Evolutionary conservation across 64 coral and sea anemone species (phyloP), one percentile per base, ranked within the genome.

Genomic region (Anthopleura sola): DNA sequence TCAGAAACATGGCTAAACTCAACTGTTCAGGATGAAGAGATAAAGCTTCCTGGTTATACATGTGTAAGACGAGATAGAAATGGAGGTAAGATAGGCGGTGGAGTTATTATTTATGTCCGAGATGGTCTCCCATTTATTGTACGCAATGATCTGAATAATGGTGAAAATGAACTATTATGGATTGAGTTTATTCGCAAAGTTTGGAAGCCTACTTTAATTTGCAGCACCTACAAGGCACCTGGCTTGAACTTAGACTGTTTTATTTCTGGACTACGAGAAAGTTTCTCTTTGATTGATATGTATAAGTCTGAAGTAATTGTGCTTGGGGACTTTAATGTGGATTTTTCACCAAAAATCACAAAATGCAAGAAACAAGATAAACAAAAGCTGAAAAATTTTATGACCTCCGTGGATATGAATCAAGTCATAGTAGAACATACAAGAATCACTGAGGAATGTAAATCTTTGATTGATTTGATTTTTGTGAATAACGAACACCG

Each of bases 151-250:
- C 32, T 91, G 17, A 31, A 86, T 18, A 83, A 55, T 80, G 46
- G 24, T 23, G 37, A 81, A 38, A 15, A 91, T 31, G 83, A 91
- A 46, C 86, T 74, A 66, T 85, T 91, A 86, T 91, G 89, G 83
- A 68, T 86, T 86, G 89, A 91, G 80, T 66, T 86, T 12, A 60
- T 40, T 18, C 75, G 89, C 23, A 29, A 24, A 34, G 80, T 86
- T 19, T 91, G 89, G 47, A 55, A 81, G 18, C 89, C 89, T 1
- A 91, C 89, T 37, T 23, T 91, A n/a, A 91, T 91, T 23, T 91
- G 89, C 12, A 80, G 89, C 68, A 75, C 89, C 13, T 91, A 91
- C 60, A 91, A 83, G 81, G 83, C 89, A 0, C 83, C 89, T 31
- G 74, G 81, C 11, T 26, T 21, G 12, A 66, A 80, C 58, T 34